Base-by-base conservation (phyloP, 2,113 vertebrate species). In the Daphoenositta chrysoptera region DNA sequence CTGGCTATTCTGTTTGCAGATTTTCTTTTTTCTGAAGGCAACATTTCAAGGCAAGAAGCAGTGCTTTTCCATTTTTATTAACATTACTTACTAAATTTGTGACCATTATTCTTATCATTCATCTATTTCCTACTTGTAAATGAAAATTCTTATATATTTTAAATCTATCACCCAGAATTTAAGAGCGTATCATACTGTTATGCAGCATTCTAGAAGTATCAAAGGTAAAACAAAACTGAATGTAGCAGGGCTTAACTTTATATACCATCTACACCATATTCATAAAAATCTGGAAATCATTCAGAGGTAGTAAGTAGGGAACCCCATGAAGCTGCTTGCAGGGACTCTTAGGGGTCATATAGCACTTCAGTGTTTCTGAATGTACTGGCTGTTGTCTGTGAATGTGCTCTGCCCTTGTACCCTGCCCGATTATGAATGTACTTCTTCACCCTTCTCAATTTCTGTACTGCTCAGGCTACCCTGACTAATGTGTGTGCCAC, bases 261-360 rank as follows among this genome's bases (percentile, higher is more conserved):
- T 24, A 11, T 50, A 22, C 9, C 2, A 3, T 54, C 50, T 65
- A 65, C 15, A 33, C 4, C 33, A 50, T 20, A 19, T 77, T 80
- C 26, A 81, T 54, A 58, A 77, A 86, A 90, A 87, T 89, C 91
- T 94, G 89, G 80, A 93, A 94, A n/a, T 64, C 56, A 51, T 40
- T 90, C 47, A 40, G 44, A 37, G 15, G 24, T 13, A 69, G 54
- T 27, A 54, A 48, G 18, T 35, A 27, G 8, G 40, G n/a, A 92
- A 84, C 69, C 44, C 56, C 10, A 4, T 78, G 68, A 77, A 85
- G 28, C 39, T 72, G 28, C n/a, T 72, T 77, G 24, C 13, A 37
- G n/a, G 16, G 37, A 72, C 33, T 69, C 65, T 60, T n/a, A 75
- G 21, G 75, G 77, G 66, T 96, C 78, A 83, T 72, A 79, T 40